phyloP scores from a whole-genome alignment of 1,140 invertebrate species.

The Yoshiicerus persimilis region DNA sequence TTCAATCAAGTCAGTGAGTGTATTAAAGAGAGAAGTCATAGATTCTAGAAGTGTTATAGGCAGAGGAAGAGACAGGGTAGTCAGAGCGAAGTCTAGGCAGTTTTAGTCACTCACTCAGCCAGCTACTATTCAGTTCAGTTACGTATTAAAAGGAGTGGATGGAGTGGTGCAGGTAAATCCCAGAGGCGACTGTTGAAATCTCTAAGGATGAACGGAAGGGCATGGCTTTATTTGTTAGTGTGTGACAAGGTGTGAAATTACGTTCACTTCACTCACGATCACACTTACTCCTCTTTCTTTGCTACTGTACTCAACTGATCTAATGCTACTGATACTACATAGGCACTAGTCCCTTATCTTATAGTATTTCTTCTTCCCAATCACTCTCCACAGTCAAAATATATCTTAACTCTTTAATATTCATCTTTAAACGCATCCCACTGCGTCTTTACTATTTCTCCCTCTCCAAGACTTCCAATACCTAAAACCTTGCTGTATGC shows the following conservation, averaged over 20 bases:
- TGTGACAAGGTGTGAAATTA: slow-evolving; percentile 48
- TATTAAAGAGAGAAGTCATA: slow-evolving; percentile 10
- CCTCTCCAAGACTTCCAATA: neutral
- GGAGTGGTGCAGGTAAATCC: slow-evolving; percentile 26
- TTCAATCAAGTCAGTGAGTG: slow-evolving; percentile 5
- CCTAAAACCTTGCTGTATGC: neutral
- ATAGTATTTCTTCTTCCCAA: neutral
- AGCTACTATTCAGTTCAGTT: slow-evolving; percentile 17
- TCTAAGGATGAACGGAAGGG: slow-evolving; percentile 25
- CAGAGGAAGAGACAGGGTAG: neutral
- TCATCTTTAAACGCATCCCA: neutral
- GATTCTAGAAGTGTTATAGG: neutral
- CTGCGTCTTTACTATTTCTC: neutral
- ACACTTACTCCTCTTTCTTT: slow-evolving; percentile 8
- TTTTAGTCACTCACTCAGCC: slow-evolving; percentile 5
- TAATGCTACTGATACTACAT: neutral
- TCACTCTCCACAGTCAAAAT: neutral
- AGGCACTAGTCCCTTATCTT: neutral
- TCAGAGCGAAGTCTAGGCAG: neutral
- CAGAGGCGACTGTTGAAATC: slow-evolving; percentile 33
- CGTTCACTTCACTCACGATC: slow-evolving; percentile 38
- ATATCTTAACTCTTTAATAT: neutral
- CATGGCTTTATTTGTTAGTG: slow-evolving; percentile 45
- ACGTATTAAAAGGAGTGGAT: slow-evolving; percentile 17
- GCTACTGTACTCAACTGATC: neutral